phyloP scores from a whole-genome alignment of 23 tunicate genomes.

The Botrylloides violaceus region DNA sequence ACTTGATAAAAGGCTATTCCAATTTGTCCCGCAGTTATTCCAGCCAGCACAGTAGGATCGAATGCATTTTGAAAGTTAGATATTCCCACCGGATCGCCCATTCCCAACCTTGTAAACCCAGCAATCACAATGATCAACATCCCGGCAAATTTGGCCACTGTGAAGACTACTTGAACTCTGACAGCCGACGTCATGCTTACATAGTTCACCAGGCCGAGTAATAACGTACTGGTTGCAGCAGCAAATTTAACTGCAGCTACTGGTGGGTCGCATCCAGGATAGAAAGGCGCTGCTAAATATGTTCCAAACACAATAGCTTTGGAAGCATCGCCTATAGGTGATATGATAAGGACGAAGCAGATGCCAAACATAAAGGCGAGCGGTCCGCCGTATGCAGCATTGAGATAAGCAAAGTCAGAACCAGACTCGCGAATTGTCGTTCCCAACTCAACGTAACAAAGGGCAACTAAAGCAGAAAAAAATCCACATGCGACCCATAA shows the following conservation, averaged over 20 bases:
- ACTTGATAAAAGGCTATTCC: constrained; percentile 17
- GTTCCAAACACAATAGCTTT: constrained; percentile 34
- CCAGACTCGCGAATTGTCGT: constrained; percentile 29
- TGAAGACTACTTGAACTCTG: constrained; percentile 36
- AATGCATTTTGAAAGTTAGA: constrained; percentile 39
- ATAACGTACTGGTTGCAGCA: constrained; percentile 9
- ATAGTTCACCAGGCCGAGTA: constrained; percentile 28
- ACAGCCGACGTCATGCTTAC: constrained; percentile 31
- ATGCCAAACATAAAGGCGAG: constrained; percentile 26
- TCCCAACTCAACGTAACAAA: constrained; percentile 64
- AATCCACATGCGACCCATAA: constrained; percentile 48
- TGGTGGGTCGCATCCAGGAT: constrained; percentile 32
- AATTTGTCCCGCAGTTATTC: constrained; percentile 14
- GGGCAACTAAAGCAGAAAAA: constrained; percentile 23
- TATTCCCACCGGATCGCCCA: constrained; percentile 33
- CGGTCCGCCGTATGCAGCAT: constrained; percentile 47
- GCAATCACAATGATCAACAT: constrained; percentile 34
- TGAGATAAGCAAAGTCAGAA: constrained; percentile 32
- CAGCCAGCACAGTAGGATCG: constrained; percentile 6
- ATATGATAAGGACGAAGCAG: neutral
- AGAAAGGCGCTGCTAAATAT: constrained; percentile 38
- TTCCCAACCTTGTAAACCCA: constrained; percentile 30
- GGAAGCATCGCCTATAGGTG: constrained; percentile 6
- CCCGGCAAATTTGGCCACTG: constrained; percentile 40
- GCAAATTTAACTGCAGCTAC: constrained; percentile 26